A percentile compares a stretch with the other conserved stretches of the same genome.
phyloP scores from a whole-genome alignment of 2,888 invertebrate species.

The Nipponacmea schrenckii region DNA sequence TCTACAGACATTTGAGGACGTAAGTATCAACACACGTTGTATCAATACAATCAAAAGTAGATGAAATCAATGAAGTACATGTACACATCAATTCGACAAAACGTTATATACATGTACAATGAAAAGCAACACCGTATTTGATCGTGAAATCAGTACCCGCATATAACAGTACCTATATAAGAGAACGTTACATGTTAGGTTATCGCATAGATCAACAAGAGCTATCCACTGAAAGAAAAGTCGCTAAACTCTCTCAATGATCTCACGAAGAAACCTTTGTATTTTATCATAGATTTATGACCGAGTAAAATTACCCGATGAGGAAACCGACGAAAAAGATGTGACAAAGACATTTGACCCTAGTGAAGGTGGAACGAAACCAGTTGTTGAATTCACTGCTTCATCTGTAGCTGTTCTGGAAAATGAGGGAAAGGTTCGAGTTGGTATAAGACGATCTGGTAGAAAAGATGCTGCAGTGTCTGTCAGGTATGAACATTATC shows the following conservation, averaged over 20 bases:
- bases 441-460: constrained; percentile 71
- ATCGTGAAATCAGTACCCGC: too few species aligned
- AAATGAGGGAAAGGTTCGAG: constrained; percentile 66
- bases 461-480: constrained; percentile 67
- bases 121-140: too few species aligned
- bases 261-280: too few species aligned
- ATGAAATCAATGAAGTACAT: too few species aligned
- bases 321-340: constrained; percentile 33
- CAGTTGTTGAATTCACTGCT: constrained; percentile 72
- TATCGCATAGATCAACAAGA: too few species aligned
- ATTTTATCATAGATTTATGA: constrained; percentile 44
- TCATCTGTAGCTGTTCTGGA: constrained; percentile 72
- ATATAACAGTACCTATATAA: too few species aligned
- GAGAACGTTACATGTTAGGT: too few species aligned
- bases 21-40: constrained; percentile 49
- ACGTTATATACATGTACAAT: too few species aligned
- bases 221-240: too few species aligned
- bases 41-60: too few species aligned
- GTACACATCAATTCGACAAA: too few species aligned
- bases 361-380: constrained; percentile 65
- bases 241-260: too few species aligned
- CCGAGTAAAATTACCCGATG: constrained; percentile 45
- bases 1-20: constrained; percentile 70
- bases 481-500: constrained; percentile 64
- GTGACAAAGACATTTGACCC: constrained; percentile 48